Conservation (phyloP, 2,888 invertebrate species). For the Rotaria socialis region DNA sequence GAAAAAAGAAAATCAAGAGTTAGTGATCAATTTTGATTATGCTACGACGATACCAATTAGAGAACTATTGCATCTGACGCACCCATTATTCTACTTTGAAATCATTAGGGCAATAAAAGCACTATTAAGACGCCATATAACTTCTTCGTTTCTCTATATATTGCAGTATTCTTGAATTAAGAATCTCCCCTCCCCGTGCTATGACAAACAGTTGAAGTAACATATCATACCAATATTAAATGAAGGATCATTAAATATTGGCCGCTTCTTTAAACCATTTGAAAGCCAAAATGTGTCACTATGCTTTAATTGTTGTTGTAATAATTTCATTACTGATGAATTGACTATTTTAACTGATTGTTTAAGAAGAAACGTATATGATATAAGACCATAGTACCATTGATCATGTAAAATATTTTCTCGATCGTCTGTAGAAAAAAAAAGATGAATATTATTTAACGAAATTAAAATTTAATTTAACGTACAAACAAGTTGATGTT, state of each 20-base stretch:
- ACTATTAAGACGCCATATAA: too few relatives aligned
- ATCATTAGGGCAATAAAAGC: too few relatives aligned
- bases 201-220: too few relatives aligned
- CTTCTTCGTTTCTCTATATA: too few relatives aligned
- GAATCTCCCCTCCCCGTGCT: too few relatives aligned
- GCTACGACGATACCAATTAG: too few relatives aligned
- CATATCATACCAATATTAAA: neutral
- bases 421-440: neutral
- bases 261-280: neutral
- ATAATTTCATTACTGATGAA: constrained; percentile 15
- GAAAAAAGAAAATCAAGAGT: too few relatives aligned
- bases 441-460: neutral
- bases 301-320: constrained; percentile 18
- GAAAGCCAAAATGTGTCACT: constrained; percentile 21
- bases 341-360: neutral
- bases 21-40: too few relatives aligned
- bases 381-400: neutral
- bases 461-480: neutral
- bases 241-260: neutral
- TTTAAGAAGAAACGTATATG: constrained; percentile 3
- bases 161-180: too few relatives aligned
- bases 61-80: too few relatives aligned
- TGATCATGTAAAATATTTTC: neutral
- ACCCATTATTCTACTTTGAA: too few relatives aligned
- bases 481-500: constrained; percentile 2